phyloP scores from a whole-genome alignment of 2,113 vertebrate genomes.

The Stercorarius parasiticus region DNA sequence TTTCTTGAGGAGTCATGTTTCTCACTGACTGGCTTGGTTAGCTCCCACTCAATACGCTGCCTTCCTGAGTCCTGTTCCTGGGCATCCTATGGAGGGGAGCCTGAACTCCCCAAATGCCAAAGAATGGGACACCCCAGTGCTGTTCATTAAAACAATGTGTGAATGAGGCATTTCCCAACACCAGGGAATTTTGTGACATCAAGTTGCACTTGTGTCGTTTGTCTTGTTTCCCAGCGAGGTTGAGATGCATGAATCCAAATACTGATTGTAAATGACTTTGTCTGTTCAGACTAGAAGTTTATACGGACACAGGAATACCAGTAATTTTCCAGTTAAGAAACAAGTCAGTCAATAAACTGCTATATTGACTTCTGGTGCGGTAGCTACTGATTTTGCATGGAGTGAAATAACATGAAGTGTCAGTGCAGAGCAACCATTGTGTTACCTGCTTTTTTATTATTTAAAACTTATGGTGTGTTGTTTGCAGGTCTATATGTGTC shows the following conservation, averaged over 20 bases:
- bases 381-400: neutral
- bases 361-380: neutral
- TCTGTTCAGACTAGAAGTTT: neutral
- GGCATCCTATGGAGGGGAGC: neutral
- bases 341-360: neutral
- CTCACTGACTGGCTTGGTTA: neutral
- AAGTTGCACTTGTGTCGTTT: neutral
- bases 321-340: neutral
- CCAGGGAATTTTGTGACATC: neutral
- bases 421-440: neutral
- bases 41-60: neutral
- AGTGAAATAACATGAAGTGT: neutral
- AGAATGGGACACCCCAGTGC: accelerated
- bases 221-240: neutral
- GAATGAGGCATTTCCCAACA: neutral
- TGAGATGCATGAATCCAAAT: neutral
- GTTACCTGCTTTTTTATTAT: neutral
- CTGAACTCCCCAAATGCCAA: neutral
- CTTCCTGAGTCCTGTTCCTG: neutral
- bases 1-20: neutral
- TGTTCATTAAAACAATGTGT: neutral
- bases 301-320: neutral
- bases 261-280: neutral
- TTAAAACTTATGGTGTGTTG: neutral
- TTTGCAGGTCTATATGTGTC: neutral